Evolutionary conservation across 2,888 invertebrate species (phyloP).

Genomic region (Mesochorus sp.): DNA sequence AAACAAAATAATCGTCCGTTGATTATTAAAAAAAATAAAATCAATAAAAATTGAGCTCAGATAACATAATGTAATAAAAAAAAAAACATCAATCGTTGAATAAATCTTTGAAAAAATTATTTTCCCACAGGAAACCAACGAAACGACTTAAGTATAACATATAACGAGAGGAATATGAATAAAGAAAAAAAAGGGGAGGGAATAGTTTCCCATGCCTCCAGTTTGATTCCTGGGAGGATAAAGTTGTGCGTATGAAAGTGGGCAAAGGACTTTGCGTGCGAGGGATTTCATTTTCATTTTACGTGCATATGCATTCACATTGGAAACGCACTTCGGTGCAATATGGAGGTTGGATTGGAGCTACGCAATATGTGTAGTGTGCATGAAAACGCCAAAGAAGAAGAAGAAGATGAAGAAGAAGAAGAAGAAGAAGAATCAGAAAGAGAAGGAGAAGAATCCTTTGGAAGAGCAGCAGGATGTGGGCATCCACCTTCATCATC

Average conservation of each 20-base stretch:
- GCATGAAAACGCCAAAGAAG: conserved; percentile 2
- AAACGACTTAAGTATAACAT: no score
- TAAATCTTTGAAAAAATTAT: no score
- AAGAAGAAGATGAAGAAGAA: not conserved
- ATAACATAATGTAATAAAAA: no score
- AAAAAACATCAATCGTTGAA: no score
- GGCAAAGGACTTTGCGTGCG: conserved; percentile 25
- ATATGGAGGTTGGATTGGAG: conserved; percentile 38
- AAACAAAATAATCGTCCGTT: no score
- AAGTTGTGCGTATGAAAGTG: no score
- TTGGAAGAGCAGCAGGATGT: conserved; percentile 1
- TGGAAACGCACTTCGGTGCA: conserved; percentile 39
- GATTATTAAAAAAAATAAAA: no score
- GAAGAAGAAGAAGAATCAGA: conserved; percentile 4
- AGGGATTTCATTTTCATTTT: conserved; percentile 63
- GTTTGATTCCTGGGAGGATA: no score
- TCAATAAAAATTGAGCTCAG: no score
- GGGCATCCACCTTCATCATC: conserved; percentile 64
- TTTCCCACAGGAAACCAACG: no score
- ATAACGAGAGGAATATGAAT: not conserved
- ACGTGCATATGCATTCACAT: no score
- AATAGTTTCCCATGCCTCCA: no score
- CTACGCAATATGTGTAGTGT: not conserved
- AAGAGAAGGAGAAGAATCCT: not conserved
- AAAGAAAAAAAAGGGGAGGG: not conserved